Evolutionary conservation across 1,140 invertebrate genomes (phyloP), one percentile per base, ranked within the genome.

Genomic region (Drosophila nebulosa): DNA sequence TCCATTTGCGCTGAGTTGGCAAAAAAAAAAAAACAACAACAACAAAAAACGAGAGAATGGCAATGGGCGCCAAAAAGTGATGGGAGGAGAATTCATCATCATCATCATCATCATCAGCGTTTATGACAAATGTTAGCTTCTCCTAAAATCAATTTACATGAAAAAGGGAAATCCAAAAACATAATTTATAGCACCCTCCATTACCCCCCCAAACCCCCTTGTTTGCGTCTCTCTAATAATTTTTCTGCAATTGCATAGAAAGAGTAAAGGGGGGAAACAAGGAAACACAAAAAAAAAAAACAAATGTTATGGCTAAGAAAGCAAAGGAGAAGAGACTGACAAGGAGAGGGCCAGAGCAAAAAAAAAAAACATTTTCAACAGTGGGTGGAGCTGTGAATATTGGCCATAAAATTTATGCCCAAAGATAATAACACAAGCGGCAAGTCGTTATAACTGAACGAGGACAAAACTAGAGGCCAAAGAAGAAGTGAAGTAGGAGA

Each of bases 361-460:
- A 51, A 71, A 71, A 36, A 39, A 74, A 71, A 69, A 70, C 68
- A 86, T 88, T 86, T 86, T 86, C 83, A 88, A 86, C 83, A 86
- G 83, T 86, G 83, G 83, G 83, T 86, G 83, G 83, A 86, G 83
- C 83, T 86, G 83, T 86, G 83, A 86, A 86, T 86, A 88, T 86
- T 86, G 83, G 64, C 83, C 84, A 86, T 88, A 81, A 86, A 86
- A 86, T 86, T 86, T 86, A 86, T 86, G 83, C 81, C 83, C 81
- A 67, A 68, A 86, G 78, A 86, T 86, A 86, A 86, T 86, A 86
- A 86, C 83, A 78, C 83, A 86, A 85, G 81, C 81, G 81, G 81
- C 81, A 85, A 86, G 83, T 86, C 83, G 83, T 86, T 86, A 83
- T 83, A 69, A 69, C 73, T 69, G 75, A 73, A 75, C 63, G 76